Percentiles rank a stretch among this genome's conserved stretches.
phyloP scores from a whole-genome alignment of 2,888 invertebrate genomes.

The Cataglyphis rosenhaueri region DNA sequence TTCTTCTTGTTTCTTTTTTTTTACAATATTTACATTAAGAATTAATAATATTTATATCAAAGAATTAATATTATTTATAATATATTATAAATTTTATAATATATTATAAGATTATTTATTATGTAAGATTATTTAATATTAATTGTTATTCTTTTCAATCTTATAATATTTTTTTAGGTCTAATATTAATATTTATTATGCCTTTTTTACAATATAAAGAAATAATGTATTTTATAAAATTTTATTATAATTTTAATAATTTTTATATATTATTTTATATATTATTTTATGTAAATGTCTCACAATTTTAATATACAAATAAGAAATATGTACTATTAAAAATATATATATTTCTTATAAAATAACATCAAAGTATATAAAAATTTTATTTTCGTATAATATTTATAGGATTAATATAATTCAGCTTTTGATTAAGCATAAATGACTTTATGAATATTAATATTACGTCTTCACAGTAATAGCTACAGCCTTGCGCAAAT shows the following conservation, averaged over 20 bases:
- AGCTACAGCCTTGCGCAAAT: slow-evolving; percentile 13
- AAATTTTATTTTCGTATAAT: not conserved
- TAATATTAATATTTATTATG: not conserved
- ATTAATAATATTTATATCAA: not conserved
- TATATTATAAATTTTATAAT: not conserved
- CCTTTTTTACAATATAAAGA: not conserved
- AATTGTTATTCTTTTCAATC: not conserved
- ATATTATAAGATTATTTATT: too few species aligned
- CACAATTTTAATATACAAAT: not conserved
- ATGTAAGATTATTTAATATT: not conserved
- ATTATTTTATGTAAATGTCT: not conserved
- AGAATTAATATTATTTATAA: slow-evolving; percentile 1
- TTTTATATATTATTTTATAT: not conserved
- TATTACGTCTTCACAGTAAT: not conserved
- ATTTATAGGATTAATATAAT: not conserved
- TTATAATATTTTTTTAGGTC: not conserved
- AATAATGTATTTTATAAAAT: not conserved
- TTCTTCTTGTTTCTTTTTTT: not conserved
- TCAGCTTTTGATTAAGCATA: not conserved
- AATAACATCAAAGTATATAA: not conserved
- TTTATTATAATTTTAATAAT: not conserved
- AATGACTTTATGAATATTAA: not conserved
- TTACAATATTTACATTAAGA: not conserved
- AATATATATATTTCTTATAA: not conserved
- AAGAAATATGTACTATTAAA: not conserved